phyloP scores from a whole-genome alignment of 2,113 vertebrate genomes.

The Bos indicus region DNA sequence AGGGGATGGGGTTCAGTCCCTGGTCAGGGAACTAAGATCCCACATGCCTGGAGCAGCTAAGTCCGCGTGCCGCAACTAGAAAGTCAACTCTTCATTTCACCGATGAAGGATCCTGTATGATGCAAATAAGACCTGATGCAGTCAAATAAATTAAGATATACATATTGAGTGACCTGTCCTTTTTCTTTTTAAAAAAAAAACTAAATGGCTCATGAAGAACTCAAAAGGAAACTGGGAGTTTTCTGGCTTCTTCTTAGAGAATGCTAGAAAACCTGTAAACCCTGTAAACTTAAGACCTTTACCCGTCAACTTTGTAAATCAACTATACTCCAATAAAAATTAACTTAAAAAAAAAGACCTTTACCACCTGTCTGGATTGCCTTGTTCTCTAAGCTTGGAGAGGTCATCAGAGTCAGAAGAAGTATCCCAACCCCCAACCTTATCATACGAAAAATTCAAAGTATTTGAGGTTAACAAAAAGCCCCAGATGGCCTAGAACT shows the following conservation, averaged over 20 bases:
- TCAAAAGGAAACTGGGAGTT: not conserved
- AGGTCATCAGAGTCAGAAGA: not conserved
- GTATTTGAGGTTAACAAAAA: not conserved
- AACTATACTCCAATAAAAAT: not conserved
- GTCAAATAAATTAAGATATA: not conserved
- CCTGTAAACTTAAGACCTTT: not conserved
- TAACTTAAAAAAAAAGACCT: not conserved
- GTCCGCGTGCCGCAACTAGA: fast-evolving
- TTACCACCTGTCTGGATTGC: not conserved
- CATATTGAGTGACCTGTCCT: not conserved
- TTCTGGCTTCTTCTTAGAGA: not conserved
- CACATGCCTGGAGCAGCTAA: not conserved
- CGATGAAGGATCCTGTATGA: not conserved
- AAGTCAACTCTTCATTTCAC: not conserved
- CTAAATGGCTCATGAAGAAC: not conserved
- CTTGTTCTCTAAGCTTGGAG: not conserved
- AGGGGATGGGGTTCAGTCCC: not conserved
- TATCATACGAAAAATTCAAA: not conserved
- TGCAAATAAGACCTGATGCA: not conserved
- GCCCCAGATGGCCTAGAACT: not conserved
- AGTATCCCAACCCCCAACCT: not conserved
- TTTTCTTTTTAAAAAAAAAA: not conserved
- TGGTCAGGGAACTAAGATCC: not conserved
- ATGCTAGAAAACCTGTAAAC: not conserved
- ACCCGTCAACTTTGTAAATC: not conserved